Evolutionary conservation across 2,797 vertebrate species (phyloP).

Genomic region (Gephyroberyx darwinii): DNA sequence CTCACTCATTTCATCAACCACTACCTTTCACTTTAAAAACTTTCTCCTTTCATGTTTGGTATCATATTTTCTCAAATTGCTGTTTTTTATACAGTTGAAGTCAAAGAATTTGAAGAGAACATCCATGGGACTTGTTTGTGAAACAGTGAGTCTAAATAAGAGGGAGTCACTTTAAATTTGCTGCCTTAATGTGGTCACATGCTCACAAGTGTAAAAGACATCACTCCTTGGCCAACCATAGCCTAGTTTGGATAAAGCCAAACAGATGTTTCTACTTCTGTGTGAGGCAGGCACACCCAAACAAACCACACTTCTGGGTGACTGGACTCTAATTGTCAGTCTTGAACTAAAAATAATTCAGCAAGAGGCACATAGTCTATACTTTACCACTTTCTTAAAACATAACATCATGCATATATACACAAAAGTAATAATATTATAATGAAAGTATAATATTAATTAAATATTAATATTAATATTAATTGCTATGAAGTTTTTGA

Average conservation of each 20-base stretch:
- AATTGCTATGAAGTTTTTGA: no score
- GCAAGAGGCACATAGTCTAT: conserved; percentile 37
- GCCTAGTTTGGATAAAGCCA: conserved; percentile 64
- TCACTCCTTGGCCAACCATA: conserved; percentile 51
- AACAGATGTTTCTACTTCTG: conserved; percentile 82
- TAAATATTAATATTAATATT: no score
- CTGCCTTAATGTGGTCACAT: conserved; percentile 77
- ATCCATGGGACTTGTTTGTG: conserved; percentile 34
- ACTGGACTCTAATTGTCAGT: conserved; percentile 76
- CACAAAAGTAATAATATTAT: conserved; percentile 25
- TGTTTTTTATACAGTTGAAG: conserved; percentile 5
- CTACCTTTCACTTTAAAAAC: background rate
- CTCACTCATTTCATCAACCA: conserved; percentile 2
- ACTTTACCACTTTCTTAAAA: conserved; percentile 50
- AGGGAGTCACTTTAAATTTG: conserved; percentile 55
- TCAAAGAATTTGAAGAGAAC: conserved; percentile 6
- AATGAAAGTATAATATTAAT: no score
- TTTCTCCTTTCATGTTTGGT: background rate
- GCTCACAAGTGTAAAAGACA: conserved; percentile 62
- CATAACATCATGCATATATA: conserved; percentile 48
- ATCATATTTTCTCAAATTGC: background rate
- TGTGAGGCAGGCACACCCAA: conserved; percentile 78
- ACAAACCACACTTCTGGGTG: conserved; percentile 76
- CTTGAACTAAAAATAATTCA: conserved; percentile 74
- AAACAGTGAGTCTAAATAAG: conserved; percentile 46